Evolutionary conservation across 2,888 invertebrate genomes (phyloP).

Genomic region (Brenthis daphne): DNA sequence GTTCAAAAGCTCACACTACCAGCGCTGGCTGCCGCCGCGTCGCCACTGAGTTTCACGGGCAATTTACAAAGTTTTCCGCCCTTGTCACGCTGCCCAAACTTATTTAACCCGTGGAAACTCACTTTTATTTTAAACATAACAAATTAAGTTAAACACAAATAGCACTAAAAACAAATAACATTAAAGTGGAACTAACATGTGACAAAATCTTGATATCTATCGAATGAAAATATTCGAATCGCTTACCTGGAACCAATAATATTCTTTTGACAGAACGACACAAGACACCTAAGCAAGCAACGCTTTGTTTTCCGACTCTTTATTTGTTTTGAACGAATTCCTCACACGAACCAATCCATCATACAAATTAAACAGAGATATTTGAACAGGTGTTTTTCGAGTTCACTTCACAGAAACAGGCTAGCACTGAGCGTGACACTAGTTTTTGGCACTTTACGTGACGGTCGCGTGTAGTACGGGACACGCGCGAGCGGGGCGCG

Average conservation of each 20-base stretch:
- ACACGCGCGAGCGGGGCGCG: constrained; percentile 51
- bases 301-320: constrained; percentile 70
- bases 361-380: constrained; percentile 62
- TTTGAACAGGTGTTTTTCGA: constrained; percentile 62
- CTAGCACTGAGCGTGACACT: constrained; percentile 47
- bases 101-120: constrained; percentile 40
- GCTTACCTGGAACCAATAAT: constrained; percentile 36
- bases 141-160: constrained; percentile 2
- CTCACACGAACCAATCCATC: constrained; percentile 65
- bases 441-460: constrained; percentile 65
- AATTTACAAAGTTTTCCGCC: constrained; percentile 58
- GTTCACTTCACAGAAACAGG: constrained; percentile 40
- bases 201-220: constrained; percentile 25
- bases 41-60: constrained; percentile 57
- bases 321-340: constrained; percentile 77
- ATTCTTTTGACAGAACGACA: constrained; percentile 28
- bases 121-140: constrained; percentile 29
- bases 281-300: constrained; percentile 72
- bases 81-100: constrained; percentile 54
- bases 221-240: constrained; percentile 11
- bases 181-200: constrained; percentile 5
- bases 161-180: constrained; percentile 1
- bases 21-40: constrained; percentile 66
- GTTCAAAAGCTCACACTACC: constrained; percentile 53
- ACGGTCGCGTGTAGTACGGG: constrained; percentile 34